These are phyloP conservation scores for Pterophyllum scalare DNA, from an alignment of 2,113 vertebrate genomes.

Conservation along the genomic window DNA sequence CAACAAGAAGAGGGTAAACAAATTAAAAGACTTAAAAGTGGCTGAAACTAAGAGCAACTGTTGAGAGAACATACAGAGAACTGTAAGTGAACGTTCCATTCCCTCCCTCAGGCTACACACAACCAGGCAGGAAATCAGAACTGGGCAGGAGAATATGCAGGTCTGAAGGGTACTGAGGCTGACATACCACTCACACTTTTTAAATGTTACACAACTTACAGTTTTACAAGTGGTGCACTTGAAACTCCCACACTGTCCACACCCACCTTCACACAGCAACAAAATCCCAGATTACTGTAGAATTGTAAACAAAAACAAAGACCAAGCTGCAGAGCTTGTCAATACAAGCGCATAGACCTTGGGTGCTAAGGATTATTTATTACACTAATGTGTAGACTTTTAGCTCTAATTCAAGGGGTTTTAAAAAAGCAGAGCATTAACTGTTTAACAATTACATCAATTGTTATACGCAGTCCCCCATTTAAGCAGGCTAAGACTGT, in stretches of 20 bases:
- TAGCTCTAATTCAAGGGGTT: neutral
- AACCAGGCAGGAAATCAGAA: constrained; percentile 47
- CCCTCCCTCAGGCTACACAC: constrained; percentile 14
- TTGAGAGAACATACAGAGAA: no score
- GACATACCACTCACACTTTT: neutral
- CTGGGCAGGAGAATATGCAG: neutral
- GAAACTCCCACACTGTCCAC: constrained; percentile 17
- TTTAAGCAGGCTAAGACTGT: neutral
- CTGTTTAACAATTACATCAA: neutral
- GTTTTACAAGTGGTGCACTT: neutral
- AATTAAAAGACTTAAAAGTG: neutral
- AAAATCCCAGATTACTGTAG: constrained; percentile 20
- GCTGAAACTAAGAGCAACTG: neutral
- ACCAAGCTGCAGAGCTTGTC: neutral
- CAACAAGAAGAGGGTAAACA: neutral
- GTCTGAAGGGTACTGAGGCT: neutral
- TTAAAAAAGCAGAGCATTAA: neutral
- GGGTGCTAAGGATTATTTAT: neutral
- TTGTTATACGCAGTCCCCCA: neutral
- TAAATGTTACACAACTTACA: constrained; percentile 35
- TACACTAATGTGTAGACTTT: rapidly evolving
- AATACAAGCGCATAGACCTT: neutral
- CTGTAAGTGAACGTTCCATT: no score
- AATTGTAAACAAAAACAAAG: constrained; percentile 19
- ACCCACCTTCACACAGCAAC: constrained; percentile 3